These are phyloP conservation scores for Enteromius radiatus DNA, from an alignment of 2,797 vertebrate genomes.

Conservation along the genomic window DNA sequence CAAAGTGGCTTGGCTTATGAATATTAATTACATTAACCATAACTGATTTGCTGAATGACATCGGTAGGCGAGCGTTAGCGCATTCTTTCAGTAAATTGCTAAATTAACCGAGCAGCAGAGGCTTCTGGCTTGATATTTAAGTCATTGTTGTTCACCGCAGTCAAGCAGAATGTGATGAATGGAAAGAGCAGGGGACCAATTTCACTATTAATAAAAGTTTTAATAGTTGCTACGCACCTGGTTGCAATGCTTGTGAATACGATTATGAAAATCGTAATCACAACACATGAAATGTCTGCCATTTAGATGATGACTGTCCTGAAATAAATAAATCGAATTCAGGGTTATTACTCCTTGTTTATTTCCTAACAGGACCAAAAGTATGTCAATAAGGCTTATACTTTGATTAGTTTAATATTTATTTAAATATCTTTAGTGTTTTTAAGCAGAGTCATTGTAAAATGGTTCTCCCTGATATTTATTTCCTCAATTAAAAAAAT, in stretches of 20 bases:
- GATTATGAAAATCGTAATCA: conserved; percentile 6
- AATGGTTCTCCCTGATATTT: neutral
- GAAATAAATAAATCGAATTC: neutral
- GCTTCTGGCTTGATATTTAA: neutral
- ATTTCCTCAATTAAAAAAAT: neutral
- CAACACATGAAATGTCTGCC: neutral
- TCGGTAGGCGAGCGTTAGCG: neutral
- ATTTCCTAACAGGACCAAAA: neutral
- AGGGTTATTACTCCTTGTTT: neutral
- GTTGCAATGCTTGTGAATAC: neutral
- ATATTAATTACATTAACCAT: conserved; percentile 4
- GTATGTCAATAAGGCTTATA: neutral
- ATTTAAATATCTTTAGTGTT: neutral
- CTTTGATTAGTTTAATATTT: neutral
- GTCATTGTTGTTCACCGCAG: conserved; percentile 1
- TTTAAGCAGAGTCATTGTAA: neutral
- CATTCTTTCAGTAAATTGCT: conserved; percentile 12
- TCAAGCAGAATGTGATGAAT: conserved; percentile 6
- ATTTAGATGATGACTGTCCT: neutral
- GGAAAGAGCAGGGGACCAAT: neutral
- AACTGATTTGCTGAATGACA: conserved; percentile 21
- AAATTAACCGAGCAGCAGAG: neutral
- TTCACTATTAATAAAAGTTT: conserved; percentile 16
- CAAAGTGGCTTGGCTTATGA: conserved; percentile 5
- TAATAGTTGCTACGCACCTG: neutral